phyloP scores from a whole-genome alignment of 2,113 vertebrate genomes.

The Apodemus speciosus region DNA sequence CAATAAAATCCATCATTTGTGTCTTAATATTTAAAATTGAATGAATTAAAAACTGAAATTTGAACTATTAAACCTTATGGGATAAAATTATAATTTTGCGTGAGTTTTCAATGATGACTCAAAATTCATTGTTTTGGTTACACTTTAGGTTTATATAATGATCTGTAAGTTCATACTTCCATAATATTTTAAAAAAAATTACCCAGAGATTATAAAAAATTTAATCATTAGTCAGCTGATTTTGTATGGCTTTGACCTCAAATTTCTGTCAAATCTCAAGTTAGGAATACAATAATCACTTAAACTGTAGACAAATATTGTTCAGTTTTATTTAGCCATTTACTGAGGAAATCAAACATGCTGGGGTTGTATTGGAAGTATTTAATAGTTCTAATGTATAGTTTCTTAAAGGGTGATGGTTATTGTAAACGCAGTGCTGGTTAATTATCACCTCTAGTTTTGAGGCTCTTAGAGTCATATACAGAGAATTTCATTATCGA shows the following conservation, averaged over 20 bases:
- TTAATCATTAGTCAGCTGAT: constrained; percentile 46
- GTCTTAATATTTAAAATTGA: background rate
- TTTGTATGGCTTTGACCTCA: constrained; percentile 58
- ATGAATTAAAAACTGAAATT: background rate
- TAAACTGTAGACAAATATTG: background rate
- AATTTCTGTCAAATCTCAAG: constrained; percentile 55
- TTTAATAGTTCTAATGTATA: constrained; percentile 50
- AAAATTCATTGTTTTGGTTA: constrained; percentile 44
- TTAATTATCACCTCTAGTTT: constrained; percentile 24
- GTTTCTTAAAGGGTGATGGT: constrained; percentile 48
- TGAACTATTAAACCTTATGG: constrained; percentile 35
- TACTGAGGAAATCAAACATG: constrained; percentile 49
- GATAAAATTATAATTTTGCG: constrained; percentile 29
- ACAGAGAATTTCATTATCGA: constrained; percentile 46
- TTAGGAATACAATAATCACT: constrained; percentile 55
- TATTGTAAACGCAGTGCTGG: constrained; percentile 27
- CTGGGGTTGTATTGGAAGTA: constrained; percentile 36
- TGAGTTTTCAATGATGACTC: background rate
- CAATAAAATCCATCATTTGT: background rate
- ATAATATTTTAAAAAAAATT: constrained; percentile 48
- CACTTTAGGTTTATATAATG: constrained; percentile 33
- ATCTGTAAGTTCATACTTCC: constrained; percentile 1
- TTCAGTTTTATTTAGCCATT: constrained; percentile 45
- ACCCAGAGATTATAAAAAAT: constrained; percentile 32
- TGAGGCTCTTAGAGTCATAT: constrained; percentile 31